These are phyloP conservation scores for Paguma larvata DNA, from an alignment of 2,797 vertebrate species.

Conservation along the genomic window DNA sequence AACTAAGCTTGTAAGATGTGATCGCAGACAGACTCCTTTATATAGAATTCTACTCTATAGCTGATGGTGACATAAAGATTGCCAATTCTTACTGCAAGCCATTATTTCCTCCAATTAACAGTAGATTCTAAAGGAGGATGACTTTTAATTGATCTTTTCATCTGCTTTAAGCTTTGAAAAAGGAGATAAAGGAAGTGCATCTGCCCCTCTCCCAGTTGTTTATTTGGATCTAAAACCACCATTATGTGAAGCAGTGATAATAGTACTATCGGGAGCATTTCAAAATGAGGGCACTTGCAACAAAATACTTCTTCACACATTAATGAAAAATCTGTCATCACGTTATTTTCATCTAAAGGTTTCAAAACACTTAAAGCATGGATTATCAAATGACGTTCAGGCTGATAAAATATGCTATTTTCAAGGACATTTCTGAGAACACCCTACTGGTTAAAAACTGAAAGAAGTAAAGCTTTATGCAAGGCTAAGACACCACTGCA, in stretches of 20 bases:
- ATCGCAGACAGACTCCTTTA: neutral
- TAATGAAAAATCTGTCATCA: constrained; percentile 48
- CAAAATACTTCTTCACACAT: constrained; percentile 1
- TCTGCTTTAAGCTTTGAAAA: constrained; percentile 7
- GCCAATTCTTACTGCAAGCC: neutral
- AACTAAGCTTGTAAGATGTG: neutral
- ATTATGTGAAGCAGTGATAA: neutral
- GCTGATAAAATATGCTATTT: constrained; percentile 33
- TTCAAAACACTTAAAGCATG: constrained; percentile 45
- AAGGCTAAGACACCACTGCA: constrained; percentile 54
- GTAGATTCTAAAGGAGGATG: neutral
- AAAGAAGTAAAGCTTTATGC: constrained; percentile 16
- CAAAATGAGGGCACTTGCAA: neutral
- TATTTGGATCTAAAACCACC: constrained; percentile 5
- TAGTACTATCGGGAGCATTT: neutral
- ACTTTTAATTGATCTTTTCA: constrained; percentile 37
- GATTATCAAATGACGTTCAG: constrained; percentile 59
- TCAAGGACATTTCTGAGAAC: constrained; percentile 58
- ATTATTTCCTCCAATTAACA: neutral
- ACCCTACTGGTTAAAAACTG: constrained; percentile 25
- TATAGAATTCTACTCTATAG: neutral
- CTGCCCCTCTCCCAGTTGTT: neutral
- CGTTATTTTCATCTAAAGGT: constrained; percentile 61
- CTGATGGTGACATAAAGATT: neutral
- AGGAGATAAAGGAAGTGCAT: neutral